Percentiles rank a stretch among this genome's conserved stretches.
phyloP scores from a whole-genome alignment of 2,113 vertebrate genomes.

The Cheirogaleus medius region DNA sequence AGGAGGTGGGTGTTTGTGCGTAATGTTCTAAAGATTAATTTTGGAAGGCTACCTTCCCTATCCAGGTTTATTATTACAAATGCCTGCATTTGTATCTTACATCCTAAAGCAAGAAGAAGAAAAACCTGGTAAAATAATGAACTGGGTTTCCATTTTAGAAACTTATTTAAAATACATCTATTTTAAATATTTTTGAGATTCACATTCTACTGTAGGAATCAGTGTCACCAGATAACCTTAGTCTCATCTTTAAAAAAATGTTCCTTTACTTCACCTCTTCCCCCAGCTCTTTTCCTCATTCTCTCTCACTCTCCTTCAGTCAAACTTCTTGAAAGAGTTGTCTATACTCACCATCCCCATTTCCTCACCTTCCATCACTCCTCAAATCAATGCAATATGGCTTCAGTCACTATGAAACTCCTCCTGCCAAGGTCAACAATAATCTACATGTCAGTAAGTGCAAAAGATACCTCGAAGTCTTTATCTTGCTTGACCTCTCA shows the following conservation, averaged over 20 bases:
- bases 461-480: constrained; percentile 30
- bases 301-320: constrained; percentile 40
- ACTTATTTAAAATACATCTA: constrained; percentile 23
- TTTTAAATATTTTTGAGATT: constrained; percentile 43
- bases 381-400: constrained; percentile 76
- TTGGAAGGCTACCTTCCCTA: background rate
- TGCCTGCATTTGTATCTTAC: background rate
- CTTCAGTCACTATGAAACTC: constrained; percentile 76
- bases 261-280: background rate
- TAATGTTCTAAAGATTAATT: constrained; percentile 41
- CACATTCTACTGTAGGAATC: background rate
- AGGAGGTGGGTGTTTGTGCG: background rate
- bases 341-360: constrained; percentile 74
- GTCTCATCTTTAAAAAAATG: background rate
- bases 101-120: background rate
- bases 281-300: constrained; percentile 31
- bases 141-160: background rate
- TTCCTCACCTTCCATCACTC: constrained; percentile 76
- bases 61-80: constrained; percentile 34
- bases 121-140: constrained; percentile 22
- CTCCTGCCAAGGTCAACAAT: constrained; percentile 76
- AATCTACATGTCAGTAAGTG: constrained; percentile 72
- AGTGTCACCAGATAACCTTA: constrained; percentile 7
- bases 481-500: constrained; percentile 43
- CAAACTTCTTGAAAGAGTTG: constrained; percentile 58